Conservation (phyloP, 2,113 vertebrate species). For the Passer domesticus region DNA sequence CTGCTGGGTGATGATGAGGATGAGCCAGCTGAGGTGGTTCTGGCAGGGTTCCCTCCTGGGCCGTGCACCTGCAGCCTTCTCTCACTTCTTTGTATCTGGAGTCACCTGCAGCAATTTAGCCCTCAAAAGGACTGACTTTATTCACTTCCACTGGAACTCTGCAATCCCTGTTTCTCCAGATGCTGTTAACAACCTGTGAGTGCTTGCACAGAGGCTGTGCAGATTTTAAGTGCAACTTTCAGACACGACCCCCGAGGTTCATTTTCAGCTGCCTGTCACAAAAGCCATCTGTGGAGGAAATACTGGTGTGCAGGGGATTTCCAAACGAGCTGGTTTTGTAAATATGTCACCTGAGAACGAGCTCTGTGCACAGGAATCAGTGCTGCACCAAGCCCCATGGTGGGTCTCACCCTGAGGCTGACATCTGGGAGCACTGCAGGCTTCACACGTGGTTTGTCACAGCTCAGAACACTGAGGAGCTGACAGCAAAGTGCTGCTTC, state of each 20-base stretch:
- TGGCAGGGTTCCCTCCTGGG: background rate
- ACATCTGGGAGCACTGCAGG: background rate
- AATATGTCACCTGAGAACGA: background rate
- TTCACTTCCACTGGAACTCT: background rate
- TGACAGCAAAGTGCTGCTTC: background rate
- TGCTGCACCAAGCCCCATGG: accelerated
- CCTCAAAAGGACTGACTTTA: background rate
- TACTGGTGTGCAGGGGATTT: background rate
- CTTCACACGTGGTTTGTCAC: background rate
- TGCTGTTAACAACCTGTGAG: background rate
- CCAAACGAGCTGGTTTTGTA: background rate
- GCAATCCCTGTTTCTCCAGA: background rate
- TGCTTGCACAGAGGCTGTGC: background rate
- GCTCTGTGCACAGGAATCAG: background rate
- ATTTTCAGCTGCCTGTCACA: background rate
- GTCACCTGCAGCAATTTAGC: background rate
- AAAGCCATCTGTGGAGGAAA: background rate
- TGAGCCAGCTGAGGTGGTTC: background rate
- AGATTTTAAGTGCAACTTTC: background rate
- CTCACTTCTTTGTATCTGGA: background rate
- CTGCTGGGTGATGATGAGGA: background rate
- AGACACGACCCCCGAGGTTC: background rate
- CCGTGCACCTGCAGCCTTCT: background rate
- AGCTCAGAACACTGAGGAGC: background rate
- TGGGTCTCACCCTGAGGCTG: background rate